Conservation (phyloP, 2,113 vertebrate genomes). For the Elgaria multicarinata region DNA sequence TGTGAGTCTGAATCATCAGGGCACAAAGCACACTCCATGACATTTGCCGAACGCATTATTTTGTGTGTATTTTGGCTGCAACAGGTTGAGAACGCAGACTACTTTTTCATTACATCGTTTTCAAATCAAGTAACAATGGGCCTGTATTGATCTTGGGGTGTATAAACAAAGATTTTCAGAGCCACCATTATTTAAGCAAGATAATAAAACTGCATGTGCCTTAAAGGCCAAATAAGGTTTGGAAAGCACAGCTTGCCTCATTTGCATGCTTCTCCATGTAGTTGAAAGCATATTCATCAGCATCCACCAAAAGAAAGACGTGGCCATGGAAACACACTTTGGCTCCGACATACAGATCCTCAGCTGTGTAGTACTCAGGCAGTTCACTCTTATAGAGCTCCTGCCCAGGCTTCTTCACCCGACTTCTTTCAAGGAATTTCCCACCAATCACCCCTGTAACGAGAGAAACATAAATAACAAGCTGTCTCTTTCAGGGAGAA, state of each 20-base stretch:
- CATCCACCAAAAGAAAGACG: slow-evolving; percentile 83
- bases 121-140: slow-evolving; percentile 45
- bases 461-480: slow-evolving; percentile 62
- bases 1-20: slow-evolving; percentile 44
- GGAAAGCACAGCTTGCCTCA: slow-evolving; percentile 78
- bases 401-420: slow-evolving; percentile 89
- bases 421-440: slow-evolving; percentile 85
- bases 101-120: slow-evolving; percentile 44
- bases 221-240: slow-evolving; percentile 36
- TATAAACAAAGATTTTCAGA: slow-evolving; percentile 60
- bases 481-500: slow-evolving; percentile 42
- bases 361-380: slow-evolving; percentile 83
- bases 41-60: slow-evolving; percentile 29
- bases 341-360: slow-evolving; percentile 88
- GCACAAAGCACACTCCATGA: slow-evolving; percentile 52
- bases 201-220: slow-evolving; percentile 24
- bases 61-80: neutral
- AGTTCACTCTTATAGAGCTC: slow-evolving; percentile 86
- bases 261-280: slow-evolving; percentile 90
- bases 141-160: slow-evolving; percentile 51
- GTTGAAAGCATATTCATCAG: slow-evolving; percentile 88
- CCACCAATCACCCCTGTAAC: slow-evolving; percentile 84
- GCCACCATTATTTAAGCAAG: slow-evolving; percentile 36
- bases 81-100: slow-evolving; percentile 40
- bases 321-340: slow-evolving; percentile 82